Evolutionary conservation across 2,888 invertebrate genomes (phyloP).

Genomic region (Microctonus hyperodae): DNA sequence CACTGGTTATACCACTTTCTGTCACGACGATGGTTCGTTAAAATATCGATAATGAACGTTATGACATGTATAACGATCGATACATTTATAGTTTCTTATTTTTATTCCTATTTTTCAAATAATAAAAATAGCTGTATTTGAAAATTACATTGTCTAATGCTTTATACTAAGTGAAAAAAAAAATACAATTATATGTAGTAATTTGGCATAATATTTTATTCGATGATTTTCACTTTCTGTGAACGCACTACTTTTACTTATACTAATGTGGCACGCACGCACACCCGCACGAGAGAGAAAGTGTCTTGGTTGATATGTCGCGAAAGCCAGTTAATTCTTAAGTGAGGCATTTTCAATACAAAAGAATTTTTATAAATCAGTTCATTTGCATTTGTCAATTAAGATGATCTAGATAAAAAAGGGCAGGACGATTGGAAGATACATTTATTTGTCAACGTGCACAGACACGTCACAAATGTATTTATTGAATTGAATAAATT

Average conservation of each 20-base stretch:
- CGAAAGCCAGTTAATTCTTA: conserved; percentile 18
- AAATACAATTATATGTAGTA: not conserved
- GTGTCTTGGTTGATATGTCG: conserved; percentile 12
- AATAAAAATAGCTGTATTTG: too few species aligned
- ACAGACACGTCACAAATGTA: not conserved
- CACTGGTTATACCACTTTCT: not conserved
- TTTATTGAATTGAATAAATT: not conserved
- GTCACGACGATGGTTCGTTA: not conserved
- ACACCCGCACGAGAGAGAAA: conserved; percentile 25
- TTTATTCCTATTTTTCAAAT: too few species aligned
- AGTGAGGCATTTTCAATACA: not conserved
- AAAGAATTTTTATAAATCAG: not conserved
- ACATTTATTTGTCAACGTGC: not conserved
- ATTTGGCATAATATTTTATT: not conserved
- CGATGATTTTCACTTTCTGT: conserved; percentile 28
- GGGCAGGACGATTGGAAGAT: not conserved
- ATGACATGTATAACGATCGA: not conserved
- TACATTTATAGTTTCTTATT: too few species aligned
- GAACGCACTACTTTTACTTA: conserved; percentile 23
- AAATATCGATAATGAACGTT: not conserved
- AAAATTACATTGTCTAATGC: too few species aligned
- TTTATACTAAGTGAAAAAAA: not conserved
- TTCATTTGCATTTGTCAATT: not conserved
- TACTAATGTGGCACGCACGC: conserved; percentile 22
- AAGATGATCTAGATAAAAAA: too few species aligned